Evolutionary conservation across 2,113 vertebrate species (phyloP).

Genomic region (human): GRCh38 chr18:25071001-25071500

Average conservation of each 20-base stretch:
- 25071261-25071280: neutral
- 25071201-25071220: neutral
- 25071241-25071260: neutral
- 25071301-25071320: neutral
- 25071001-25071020: neutral
- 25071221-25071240: neutral
- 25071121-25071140: neutral
- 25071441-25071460: neutral
- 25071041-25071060: neutral
- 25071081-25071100: neutral
- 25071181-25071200: neutral
- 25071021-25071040: neutral
- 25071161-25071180: neutral
- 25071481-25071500: conserved; percentile 44
- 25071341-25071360: neutral
- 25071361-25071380: neutral
- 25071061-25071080: neutral
- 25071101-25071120: neutral
- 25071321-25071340: neutral
- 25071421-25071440: neutral
- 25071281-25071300: neutral
- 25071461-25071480: conserved; percentile 36
- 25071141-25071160: neutral
- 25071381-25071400: neutral
- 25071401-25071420: neutral